Evolutionary conservation across 1,140 invertebrate species (phyloP).

Genomic region (Philopotamus ludificatus): DNA sequence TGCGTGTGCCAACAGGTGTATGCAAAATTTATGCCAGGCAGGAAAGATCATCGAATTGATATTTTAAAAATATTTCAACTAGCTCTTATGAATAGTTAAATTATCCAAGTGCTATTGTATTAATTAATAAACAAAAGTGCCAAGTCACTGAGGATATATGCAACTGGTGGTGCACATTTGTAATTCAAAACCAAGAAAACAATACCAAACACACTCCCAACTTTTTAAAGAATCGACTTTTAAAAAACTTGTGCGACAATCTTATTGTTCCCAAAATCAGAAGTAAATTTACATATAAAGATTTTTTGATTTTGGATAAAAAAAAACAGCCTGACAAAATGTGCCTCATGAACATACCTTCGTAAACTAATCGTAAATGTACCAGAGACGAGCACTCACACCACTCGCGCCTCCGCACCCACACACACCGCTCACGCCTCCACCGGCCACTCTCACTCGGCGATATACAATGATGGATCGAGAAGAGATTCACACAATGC

Average conservation of each 20-base stretch:
- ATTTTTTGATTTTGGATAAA: too few relatives aligned
- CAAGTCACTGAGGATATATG: slow-evolving; percentile 9
- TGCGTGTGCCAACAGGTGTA: too few relatives aligned
- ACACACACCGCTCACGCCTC: too few relatives aligned
- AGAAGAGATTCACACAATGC: too few relatives aligned
- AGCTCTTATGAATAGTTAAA: not conserved
- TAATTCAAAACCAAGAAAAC: too few relatives aligned
- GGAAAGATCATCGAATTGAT: not conserved
- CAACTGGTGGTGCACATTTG: too few relatives aligned
- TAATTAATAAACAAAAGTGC: not conserved
- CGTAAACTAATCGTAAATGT: not conserved
- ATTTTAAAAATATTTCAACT: not conserved
- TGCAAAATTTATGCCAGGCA: not conserved
- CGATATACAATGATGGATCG: too few relatives aligned
- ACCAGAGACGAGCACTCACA: not conserved
- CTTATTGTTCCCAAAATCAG: not conserved
- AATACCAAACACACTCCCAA: not conserved
- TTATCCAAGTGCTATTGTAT: not conserved
- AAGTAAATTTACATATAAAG: not conserved
- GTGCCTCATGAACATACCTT: not conserved
- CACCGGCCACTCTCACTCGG: too few relatives aligned
- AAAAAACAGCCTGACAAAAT: too few relatives aligned
- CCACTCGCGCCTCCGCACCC: not conserved
- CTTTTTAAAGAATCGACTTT: not conserved
- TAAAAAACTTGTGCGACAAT: not conserved